phyloP scores from a whole-genome alignment of 2,888 invertebrate species.

The Macropis europaea region DNA sequence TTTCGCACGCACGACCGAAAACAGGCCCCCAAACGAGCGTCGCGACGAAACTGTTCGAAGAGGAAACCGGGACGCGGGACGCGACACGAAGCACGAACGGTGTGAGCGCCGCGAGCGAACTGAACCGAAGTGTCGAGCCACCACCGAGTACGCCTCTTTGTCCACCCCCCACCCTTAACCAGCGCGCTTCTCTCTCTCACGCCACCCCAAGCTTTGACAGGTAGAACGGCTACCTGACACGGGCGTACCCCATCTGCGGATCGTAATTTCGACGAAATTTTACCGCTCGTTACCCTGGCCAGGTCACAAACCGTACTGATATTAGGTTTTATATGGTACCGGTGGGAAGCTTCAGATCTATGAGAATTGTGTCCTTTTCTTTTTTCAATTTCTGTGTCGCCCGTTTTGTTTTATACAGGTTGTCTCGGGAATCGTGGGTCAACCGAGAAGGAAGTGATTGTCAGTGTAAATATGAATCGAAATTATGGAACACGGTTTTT shows the following conservation, averaged over 20 bases:
- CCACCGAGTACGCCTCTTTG: slow-evolving; percentile 53
- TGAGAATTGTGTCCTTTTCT: not conserved
- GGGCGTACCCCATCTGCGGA: not conserved
- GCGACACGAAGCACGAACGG: slow-evolving; percentile 50
- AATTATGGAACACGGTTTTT: no score
- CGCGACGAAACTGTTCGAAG: slow-evolving; percentile 13
- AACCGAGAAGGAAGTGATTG: no score
- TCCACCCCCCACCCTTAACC: slow-evolving; percentile 58
- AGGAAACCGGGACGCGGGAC: slow-evolving; percentile 13
- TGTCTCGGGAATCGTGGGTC: no score
- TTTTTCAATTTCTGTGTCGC: slow-evolving; percentile 2
- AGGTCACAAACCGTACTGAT: not conserved
- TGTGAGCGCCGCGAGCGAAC: slow-evolving; percentile 77
- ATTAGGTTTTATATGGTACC: not conserved
- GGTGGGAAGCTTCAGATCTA: not conserved
- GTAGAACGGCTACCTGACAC: slow-evolving; percentile 38
- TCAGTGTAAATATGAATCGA: no score
- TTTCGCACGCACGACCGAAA: slow-evolving; percentile 5
- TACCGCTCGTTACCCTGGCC: slow-evolving; percentile 14
- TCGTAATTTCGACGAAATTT: slow-evolving; percentile 23
- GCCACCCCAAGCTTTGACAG: slow-evolving; percentile 41
- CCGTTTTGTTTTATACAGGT: no score
- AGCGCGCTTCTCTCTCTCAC: slow-evolving; percentile 5
- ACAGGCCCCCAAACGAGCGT: not conserved
- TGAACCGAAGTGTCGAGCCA: slow-evolving; percentile 64